Evolutionary conservation across 2,113 vertebrate genomes (phyloP).

Genomic region (Planiliza haematocheilus): DNA sequence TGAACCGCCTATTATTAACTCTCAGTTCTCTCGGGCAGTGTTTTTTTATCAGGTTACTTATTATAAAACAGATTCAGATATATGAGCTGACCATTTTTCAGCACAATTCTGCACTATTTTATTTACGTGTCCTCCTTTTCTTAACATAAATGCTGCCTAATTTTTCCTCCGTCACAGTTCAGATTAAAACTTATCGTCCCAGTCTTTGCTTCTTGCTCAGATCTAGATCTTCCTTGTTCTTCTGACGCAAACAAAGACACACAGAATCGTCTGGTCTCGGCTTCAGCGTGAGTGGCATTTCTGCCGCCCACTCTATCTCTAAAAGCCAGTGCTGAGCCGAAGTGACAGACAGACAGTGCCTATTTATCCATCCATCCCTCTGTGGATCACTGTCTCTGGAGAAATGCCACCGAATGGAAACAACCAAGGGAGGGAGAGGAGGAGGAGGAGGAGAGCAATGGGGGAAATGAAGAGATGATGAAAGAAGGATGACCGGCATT

Average conservation of each 20-base stretch:
- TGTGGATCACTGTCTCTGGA: constrained; percentile 19
- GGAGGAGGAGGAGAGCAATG: too few relatives aligned
- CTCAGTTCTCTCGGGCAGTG: too few relatives aligned
- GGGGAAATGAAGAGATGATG: background rate
- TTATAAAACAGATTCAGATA: too few relatives aligned
- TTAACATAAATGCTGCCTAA: background rate
- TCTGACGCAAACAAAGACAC: constrained; percentile 22
- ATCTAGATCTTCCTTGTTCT: background rate
- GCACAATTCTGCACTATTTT: too few relatives aligned
- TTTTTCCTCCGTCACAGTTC: too few relatives aligned
- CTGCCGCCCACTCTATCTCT: constrained; percentile 17
- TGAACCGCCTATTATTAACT: too few relatives aligned
- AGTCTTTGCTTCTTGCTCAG: background rate
- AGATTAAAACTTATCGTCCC: background rate
- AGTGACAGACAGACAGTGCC: constrained; percentile 8
- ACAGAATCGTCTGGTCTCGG: background rate
- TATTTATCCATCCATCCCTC: constrained; percentile 22
- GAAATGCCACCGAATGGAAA: constrained; percentile 23
- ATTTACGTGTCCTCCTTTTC: too few relatives aligned
- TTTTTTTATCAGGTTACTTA: too few relatives aligned
- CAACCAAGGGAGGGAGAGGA: background rate
- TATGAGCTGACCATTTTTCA: too few relatives aligned
- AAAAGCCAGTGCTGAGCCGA: background rate
- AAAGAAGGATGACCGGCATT: too few relatives aligned
- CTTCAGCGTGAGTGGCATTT: constrained; percentile 4